Percentiles rank a stretch among this genome's conserved stretches.
These are phyloP conservation scores for Plutella xylostella DNA, from an alignment of 2,888 invertebrate species.

Conservation along the genomic window DNA sequence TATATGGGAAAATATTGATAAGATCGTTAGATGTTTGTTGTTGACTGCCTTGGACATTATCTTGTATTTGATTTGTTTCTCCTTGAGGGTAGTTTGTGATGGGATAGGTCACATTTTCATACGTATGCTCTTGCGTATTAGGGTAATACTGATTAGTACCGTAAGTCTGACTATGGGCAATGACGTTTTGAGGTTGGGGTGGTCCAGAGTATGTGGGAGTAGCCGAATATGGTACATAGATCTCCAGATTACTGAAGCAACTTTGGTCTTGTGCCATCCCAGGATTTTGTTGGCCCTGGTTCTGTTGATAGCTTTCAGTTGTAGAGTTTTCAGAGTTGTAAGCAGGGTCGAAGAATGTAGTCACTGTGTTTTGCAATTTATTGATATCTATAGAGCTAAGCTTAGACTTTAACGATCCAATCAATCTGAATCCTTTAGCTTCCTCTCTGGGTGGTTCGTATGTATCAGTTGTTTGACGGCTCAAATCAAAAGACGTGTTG, in stretches of 20 bases:
- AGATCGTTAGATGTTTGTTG: no score
- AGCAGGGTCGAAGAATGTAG: conserved; percentile 58
- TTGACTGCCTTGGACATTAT: no score
- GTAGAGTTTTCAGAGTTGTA: conserved; percentile 35
- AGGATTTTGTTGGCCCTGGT: not conserved
- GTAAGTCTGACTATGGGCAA: no score
- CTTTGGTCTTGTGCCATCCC: conserved; percentile 14
- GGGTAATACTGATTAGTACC: no score
- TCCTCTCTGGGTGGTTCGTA: conserved; percentile 36
- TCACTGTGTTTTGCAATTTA: conserved; percentile 57
- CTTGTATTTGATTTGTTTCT: no score
- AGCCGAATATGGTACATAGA: conserved; percentile 32
- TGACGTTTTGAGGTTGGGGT: no score
- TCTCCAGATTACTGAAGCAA: conserved; percentile 31
- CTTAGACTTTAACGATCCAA: conserved; percentile 61
- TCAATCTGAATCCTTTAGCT: conserved; percentile 45
- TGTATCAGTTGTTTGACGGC: conserved; percentile 35
- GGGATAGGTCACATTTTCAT: no score
- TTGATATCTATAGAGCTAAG: conserved; percentile 54
- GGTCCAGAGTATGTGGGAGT: conserved; percentile 6
- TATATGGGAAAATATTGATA: no score
- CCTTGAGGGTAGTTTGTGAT: no score
- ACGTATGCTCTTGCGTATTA: no score
- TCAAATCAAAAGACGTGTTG: conserved; percentile 48
- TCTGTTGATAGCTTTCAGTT: not conserved